These are phyloP conservation scores for Myxocyprinus asiaticus DNA, from an alignment of 2,113 vertebrate genomes.

Conservation along the genomic window DNA sequence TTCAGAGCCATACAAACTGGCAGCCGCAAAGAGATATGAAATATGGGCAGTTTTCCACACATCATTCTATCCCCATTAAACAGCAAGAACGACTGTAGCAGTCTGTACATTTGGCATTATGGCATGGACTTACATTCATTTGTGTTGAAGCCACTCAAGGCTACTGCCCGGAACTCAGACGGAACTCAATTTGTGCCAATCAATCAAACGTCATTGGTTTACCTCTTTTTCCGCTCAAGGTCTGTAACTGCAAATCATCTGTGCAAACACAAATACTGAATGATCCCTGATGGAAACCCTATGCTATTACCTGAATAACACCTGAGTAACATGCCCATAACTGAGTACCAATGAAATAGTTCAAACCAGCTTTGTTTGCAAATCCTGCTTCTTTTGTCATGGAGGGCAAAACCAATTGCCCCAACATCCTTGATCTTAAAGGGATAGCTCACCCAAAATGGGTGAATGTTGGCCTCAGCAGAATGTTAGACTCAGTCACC, in stretches of 20 bases:
- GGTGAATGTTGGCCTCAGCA: no score
- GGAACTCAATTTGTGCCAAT: conserved; percentile 9
- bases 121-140: conserved; percentile 36
- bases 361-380: background rate
- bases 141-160: conserved; percentile 40
- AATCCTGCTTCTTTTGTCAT: background rate
- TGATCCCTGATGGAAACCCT: background rate
- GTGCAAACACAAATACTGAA: background rate
- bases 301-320: background rate
- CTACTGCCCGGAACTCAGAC: conserved; percentile 27
- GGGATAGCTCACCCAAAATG: no score
- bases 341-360: no score
- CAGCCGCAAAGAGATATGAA: background rate
- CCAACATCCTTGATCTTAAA: no score
- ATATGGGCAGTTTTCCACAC: conserved; percentile 39
- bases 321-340: background rate
- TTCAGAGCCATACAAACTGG: conserved; percentile 54
- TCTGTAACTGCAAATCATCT: background rate
- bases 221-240: conserved; percentile 14
- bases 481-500: no score
- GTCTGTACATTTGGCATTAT: conserved; percentile 47
- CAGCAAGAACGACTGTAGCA: conserved; percentile 55
- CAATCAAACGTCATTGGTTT: conserved; percentile 27
- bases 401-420: no score
- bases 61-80: conserved; percentile 56